Conservation (phyloP, 2,113 vertebrate genomes). For the Periophthalmus modestus region DNA sequence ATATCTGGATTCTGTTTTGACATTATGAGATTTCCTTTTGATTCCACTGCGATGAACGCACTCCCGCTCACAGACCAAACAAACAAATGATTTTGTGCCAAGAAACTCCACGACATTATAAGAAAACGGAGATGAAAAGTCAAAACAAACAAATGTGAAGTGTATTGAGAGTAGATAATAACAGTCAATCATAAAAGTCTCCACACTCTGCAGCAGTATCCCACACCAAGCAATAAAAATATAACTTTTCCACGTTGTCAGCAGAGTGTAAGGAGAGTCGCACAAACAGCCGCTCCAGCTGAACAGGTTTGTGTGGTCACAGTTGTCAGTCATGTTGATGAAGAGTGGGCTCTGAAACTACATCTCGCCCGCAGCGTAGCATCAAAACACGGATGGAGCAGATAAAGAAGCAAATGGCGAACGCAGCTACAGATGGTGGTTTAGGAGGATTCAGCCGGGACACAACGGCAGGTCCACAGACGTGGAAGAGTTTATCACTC, state of each 20-base stretch:
- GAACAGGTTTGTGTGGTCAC: slow-evolving; percentile 27
- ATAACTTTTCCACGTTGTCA: slow-evolving; percentile 27
- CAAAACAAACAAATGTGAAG: slow-evolving; percentile 29
- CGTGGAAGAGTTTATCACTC: not conserved
- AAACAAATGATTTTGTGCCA: slow-evolving; percentile 19
- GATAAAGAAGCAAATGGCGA: slow-evolving; percentile 41
- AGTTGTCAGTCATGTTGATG: slow-evolving; percentile 43
- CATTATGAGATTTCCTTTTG: slow-evolving; percentile 33
- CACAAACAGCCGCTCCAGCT: slow-evolving; percentile 10
- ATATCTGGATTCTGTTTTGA: slow-evolving; percentile 37
- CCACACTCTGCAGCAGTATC: slow-evolving; percentile 11
- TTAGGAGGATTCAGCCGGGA: slow-evolving; percentile 5
- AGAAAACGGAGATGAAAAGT: slow-evolving; percentile 25
- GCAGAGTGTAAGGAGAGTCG: not conserved
- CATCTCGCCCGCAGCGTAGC: slow-evolving; percentile 20
- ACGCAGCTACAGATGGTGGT: slow-evolving; percentile 23
- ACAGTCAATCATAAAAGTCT: slow-evolving; percentile 30
- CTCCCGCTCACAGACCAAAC: slow-evolving; percentile 20
- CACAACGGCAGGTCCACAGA: not conserved
- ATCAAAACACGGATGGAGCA: slow-evolving; percentile 21
- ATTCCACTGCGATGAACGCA: slow-evolving; percentile 11
- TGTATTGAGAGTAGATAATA: slow-evolving; percentile 16
- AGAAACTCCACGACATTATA: slow-evolving; percentile 25
- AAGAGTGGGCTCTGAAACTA: slow-evolving; percentile 24
- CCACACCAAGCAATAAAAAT: slow-evolving; percentile 30